phyloP scores from a whole-genome alignment of 1,140 invertebrate species.

The Sycophaga agraensis region DNA sequence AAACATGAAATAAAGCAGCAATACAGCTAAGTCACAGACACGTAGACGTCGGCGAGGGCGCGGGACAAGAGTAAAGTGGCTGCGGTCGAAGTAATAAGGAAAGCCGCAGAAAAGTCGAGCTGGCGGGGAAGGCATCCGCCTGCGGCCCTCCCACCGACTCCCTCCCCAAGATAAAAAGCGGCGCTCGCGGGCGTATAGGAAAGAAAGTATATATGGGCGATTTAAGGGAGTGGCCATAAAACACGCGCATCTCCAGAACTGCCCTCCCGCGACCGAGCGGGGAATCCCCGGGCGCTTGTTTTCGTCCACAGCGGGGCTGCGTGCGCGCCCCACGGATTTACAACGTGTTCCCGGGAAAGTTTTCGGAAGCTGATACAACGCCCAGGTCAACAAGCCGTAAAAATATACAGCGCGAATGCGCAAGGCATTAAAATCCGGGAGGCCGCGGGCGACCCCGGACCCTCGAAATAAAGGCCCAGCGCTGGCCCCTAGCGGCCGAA shows the following conservation, averaged over 20 bases:
- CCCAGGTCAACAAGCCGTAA: conserved; percentile 11
- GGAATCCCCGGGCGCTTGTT: too few species aligned
- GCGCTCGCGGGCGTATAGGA: background rate
- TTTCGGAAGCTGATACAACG: conserved; percentile 27
- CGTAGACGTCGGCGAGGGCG: too few species aligned
- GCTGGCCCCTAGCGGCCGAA: background rate
- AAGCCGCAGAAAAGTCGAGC: background rate
- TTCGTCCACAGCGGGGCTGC: conserved; percentile 29
- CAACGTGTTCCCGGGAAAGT: conserved; percentile 32
- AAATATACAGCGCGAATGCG: conserved; percentile 5
- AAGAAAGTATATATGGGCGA: conserved; percentile 16
- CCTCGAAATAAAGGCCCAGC: too few species aligned
- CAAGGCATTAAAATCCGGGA: background rate
- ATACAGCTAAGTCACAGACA: too few species aligned
- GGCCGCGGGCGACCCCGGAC: too few species aligned
- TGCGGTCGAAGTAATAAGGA: conserved; percentile 6
- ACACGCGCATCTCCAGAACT: conserved; percentile 29
- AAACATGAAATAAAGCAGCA: too few species aligned
- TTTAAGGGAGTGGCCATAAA: conserved; percentile 42
- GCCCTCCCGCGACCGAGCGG: too few species aligned
- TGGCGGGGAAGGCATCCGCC: background rate
- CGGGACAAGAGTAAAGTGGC: too few species aligned
- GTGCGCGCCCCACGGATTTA: conserved; percentile 36
- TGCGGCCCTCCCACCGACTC: too few species aligned
- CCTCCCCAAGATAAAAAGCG: background rate